Conservation (phyloP, 2,888 invertebrate species). For the Pterostichus niger region DNA sequence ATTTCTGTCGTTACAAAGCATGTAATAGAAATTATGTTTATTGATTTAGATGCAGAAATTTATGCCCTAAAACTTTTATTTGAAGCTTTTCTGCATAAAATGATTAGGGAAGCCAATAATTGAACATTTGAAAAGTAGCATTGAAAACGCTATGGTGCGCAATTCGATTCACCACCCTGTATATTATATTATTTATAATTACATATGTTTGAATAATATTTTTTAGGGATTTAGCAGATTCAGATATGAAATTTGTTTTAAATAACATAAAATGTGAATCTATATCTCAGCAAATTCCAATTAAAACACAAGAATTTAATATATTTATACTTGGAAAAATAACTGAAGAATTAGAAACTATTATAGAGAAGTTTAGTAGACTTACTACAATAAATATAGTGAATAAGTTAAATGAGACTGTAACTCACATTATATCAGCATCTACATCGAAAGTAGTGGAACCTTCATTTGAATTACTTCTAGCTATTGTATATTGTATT, state of each 20-base stretch:
- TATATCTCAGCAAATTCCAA: not conserved
- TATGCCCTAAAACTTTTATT: too few species aligned
- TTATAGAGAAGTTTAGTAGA: not conserved
- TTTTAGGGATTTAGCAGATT: slow-evolving; percentile 44
- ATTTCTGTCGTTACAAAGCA: too few species aligned
- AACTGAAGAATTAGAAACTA: slow-evolving; percentile 15
- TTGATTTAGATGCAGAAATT: too few species aligned
- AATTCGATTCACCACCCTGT: too few species aligned
- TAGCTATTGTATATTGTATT: slow-evolving; percentile 34
- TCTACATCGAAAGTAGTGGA: slow-evolving; percentile 25
- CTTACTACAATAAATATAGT: not conserved
- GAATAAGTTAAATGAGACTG: slow-evolving; percentile 40
- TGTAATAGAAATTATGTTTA: too few species aligned
- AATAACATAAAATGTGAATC: slow-evolving; percentile 11
- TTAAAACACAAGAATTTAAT: slow-evolving; percentile 24
- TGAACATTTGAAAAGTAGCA: too few species aligned
- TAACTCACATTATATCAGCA: slow-evolving; percentile 43
- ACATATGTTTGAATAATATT: not conserved
- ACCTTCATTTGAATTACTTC: slow-evolving; percentile 49
- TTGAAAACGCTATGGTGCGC: too few species aligned
- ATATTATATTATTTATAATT: slow-evolving; percentile 10
- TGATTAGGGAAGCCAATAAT: too few species aligned
- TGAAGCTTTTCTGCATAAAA: too few species aligned
- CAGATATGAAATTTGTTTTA: slow-evolving; percentile 16
- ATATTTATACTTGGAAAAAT: slow-evolving; percentile 44